Evolutionary conservation across 2,888 invertebrate species (phyloP), one percentile per base, ranked within the genome.

Genomic region (Sarcophaga subvicina): DNA sequence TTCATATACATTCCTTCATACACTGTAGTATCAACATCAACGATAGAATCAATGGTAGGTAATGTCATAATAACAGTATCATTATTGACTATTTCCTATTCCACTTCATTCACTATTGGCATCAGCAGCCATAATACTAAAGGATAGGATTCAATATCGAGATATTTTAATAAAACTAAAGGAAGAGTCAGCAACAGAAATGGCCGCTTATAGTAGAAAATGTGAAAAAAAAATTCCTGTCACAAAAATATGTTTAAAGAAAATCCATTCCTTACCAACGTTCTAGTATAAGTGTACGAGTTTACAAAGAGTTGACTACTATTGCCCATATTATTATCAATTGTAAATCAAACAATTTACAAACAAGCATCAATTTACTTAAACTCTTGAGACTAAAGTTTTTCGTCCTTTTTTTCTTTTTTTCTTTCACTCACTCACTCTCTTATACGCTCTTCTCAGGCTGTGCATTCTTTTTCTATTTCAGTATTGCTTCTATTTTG

Each of bases 281-380:
- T 37, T 22, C 27, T n/a, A 22, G 22, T 22, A 70, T 25, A 45
- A 54, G 27, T 37, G 49, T 14, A 20, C n/a, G 14, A 20, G 27
- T 25, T 17, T n/a, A 54, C 22, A 27, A 71, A 73, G 25, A 75
- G 66, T 64, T 77, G 69, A 79, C 77, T 73, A 64, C 77, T 77
- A 83, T 83, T 83, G 75, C 77, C 86, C 80, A 86, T 86, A 86
- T 86, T 86, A 83, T 83, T 86, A 86, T 83, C 86, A 86, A 86
- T 86, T 86, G 86, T 71, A 86, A 86, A 86, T 86, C 86, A 81
- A 86, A 86, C 86, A 86, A 81, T 83, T 83, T 78, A 86, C 77
- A 77, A 86, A 86, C 83, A 80, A 78, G 84, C 87, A 85, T 87
- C 85, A 87, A 87, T 87, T 87, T 85, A 82, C 87, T 87, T 87